Percentiles rank a stretch among this genome's conserved stretches.
Evolutionary conservation across 2,797 vertebrate genomes (phyloP).

Genomic region (Alauda arvensis): DNA sequence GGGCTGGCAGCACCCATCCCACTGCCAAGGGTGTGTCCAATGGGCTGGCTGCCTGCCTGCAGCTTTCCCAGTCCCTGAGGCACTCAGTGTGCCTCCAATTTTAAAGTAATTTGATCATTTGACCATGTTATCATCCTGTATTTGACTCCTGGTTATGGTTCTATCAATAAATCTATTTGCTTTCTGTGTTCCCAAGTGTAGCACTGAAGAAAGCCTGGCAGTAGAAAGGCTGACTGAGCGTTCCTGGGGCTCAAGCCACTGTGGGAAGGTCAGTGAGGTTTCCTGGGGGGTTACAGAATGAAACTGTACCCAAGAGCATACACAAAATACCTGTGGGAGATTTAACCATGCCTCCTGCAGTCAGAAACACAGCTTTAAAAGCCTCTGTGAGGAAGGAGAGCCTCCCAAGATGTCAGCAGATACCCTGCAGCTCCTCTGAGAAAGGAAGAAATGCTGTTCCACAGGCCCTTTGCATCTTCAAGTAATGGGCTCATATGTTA

Average conservation of each 20-base stretch:
- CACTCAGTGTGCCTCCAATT: not conserved
- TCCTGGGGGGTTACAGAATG: slow-evolving; percentile 1
- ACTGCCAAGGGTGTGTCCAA: not conserved
- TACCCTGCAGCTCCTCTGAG: not conserved
- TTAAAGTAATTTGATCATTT: slow-evolving; percentile 52
- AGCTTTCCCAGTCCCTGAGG: not conserved
- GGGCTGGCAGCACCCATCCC: not conserved
- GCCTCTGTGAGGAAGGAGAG: not conserved
- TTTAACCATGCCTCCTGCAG: not conserved
- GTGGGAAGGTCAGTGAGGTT: not conserved
- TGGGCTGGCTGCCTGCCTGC: not conserved
- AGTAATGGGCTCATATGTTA: not conserved
- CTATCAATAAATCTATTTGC: slow-evolving; percentile 53
- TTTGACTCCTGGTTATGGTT: slow-evolving; percentile 47
- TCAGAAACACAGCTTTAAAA: slow-evolving; percentile 4
- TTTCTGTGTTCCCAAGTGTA: not conserved
- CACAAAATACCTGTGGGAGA: not conserved
- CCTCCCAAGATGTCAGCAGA: not conserved
- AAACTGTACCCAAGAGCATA: not conserved
- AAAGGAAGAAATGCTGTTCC: not conserved
- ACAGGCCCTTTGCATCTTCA: not conserved
- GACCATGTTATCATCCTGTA: slow-evolving; percentile 39
- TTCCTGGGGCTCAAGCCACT: not conserved
- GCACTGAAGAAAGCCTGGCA: not conserved
- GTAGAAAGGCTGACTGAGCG: not conserved